Evolutionary conservation across 30 jellyfish, hydroid and myxozoan genomes (phyloP).

Genomic region (Rhopilema esculentum): DNA sequence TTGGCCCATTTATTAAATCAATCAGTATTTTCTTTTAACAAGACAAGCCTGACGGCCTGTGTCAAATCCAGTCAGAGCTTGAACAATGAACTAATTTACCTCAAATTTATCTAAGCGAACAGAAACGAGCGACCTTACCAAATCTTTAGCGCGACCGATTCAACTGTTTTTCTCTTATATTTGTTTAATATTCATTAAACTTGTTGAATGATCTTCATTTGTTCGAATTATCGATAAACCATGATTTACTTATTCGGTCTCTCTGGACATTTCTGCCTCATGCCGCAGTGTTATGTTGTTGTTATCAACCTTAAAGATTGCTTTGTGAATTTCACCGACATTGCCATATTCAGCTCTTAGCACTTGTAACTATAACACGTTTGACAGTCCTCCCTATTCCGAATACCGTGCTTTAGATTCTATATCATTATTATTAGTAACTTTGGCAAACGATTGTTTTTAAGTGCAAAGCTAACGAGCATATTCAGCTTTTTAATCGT

Average conservation of each 20-base stretch:
- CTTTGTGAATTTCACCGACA: not conserved
- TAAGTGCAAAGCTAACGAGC: no score
- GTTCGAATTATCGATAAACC: constrained; percentile 16
- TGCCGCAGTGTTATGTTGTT: constrained; percentile 25
- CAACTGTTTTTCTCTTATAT: not conserved
- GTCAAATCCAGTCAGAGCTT: constrained; percentile 27
- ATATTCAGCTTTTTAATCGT: no score
- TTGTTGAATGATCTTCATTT: not conserved
- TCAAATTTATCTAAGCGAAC: constrained; percentile 1
- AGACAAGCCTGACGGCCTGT: constrained; percentile 19
- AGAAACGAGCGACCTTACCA: not conserved
- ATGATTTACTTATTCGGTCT: constrained; percentile 3
- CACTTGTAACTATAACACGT: not conserved
- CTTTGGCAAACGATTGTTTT: not conserved
- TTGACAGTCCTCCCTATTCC: not conserved
- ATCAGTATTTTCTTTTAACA: constrained; percentile 1
- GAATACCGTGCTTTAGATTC: not conserved
- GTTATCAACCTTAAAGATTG: not conserved
- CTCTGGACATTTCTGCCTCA: not conserved
- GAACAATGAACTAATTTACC: constrained; percentile 13
- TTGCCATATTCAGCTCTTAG: not conserved
- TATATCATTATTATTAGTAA: not conserved
- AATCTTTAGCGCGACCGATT: not conserved
- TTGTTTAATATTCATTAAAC: constrained; percentile 1
- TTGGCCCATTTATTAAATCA: constrained; percentile 8